Base-by-base conservation (phyloP, 2,797 vertebrate genomes). In the Halcyon badia region DNA sequence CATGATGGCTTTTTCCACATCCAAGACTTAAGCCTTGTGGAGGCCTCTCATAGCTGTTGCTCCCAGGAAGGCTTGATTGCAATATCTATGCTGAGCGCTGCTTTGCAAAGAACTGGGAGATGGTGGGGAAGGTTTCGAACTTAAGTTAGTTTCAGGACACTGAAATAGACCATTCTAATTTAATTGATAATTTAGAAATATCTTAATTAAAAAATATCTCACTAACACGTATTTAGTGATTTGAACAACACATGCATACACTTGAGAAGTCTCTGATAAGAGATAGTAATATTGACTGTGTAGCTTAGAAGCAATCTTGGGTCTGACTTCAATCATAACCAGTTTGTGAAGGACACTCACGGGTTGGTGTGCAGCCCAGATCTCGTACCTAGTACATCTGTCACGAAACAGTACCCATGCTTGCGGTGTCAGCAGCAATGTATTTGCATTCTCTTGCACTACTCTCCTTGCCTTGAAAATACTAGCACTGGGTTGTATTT, bases 191-290 rank as follows among this genome's bases (percentile, higher is more conserved):
- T 44, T 75, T 64, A 64, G 39, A 69, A 79, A 42, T n/a, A 57
- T n/a, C 39, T 64, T 37, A 71, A n/a, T 51, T 81, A 20, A 24
- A 60, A 68, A 89, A 65, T 44, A 37, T 18, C 60, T 80, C 9
- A 11, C 14, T 71, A 71, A 68, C 15, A 2, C 11, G 14, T 5
- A 1, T 62, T 77, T 41, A 10, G 28, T 60, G 61, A 41, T 73
- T 77, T 83, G 18, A 82, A 48, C 10, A 19, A 42, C 11, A 17
- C 0, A 0, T 42, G 11, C 7, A 25, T 11, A 8, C 21, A 3
- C 48, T 66, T 91, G 46, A 62, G 51, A 85, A 58, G 12, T 18
- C 21, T 66, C 25, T 7, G 17, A 11, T 10, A 33, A 37, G 76
- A 83, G 41, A 56, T 13, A 14, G 4, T 35, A n/a, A 28, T 19